Percentiles rank a stretch among this genome's conserved stretches.
Conservation (phyloP, 2,113 vertebrate genomes). For the Seriola dumerili region DNA sequence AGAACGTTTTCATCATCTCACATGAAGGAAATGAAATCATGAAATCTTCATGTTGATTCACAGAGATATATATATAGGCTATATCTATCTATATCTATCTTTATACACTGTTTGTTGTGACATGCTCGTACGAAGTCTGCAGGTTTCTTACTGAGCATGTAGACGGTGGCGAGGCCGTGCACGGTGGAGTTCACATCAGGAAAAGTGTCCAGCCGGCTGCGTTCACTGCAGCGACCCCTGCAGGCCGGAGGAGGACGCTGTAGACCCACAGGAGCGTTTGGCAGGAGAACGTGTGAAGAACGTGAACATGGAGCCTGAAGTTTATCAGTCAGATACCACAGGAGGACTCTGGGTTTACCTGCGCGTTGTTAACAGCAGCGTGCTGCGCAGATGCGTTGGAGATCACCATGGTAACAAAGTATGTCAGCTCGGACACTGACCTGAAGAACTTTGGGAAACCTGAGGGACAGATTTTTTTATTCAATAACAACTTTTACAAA, state of each 20-base stretch:
- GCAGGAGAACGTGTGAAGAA: neutral
- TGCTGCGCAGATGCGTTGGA: neutral
- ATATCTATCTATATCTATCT: too few species aligned
- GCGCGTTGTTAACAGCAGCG: neutral
- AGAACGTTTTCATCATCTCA: too few species aligned
- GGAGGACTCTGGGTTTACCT: neutral
- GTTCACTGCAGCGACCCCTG: slow-evolving; percentile 1
- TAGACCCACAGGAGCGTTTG: neutral
- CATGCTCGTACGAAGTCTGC: neutral
- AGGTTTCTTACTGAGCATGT: slow-evolving; percentile 2
- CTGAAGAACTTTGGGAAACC: slow-evolving; percentile 1
- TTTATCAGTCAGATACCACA: too few species aligned
- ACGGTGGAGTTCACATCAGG: neutral
- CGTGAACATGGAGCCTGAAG: too few species aligned
- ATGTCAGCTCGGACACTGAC: neutral
- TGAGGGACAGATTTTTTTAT: too few species aligned
- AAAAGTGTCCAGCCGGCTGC: neutral
- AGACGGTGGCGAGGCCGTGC: slow-evolving; percentile 4
- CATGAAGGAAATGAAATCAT: too few species aligned
- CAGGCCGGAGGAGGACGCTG: neutral
- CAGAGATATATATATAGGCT: too few species aligned
- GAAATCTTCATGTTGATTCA: too few species aligned
- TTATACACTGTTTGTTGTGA: too few species aligned
- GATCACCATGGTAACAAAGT: slow-evolving; percentile 16
- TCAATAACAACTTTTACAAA: too few species aligned